Evolutionary conservation across 37 sponge, comb jelly and placozoan species (phyloP), one percentile per base, ranked within the genome.

Genomic region (Tethya wilhelma): DNA sequence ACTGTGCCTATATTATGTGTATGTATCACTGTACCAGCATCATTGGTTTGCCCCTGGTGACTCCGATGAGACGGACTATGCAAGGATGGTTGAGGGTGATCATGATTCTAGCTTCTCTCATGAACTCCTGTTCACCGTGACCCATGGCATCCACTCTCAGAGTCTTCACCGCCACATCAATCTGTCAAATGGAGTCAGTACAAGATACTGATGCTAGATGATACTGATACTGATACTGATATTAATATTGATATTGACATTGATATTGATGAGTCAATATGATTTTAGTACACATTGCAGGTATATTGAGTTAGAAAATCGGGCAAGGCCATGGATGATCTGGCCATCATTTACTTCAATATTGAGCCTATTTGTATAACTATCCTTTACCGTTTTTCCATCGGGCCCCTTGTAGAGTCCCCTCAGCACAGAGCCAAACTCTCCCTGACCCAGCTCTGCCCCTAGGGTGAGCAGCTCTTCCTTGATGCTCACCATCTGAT

Each of bases 71-170:
- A 59, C 81, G 81, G 29, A 98, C 96, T 42, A 98, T 98, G 84
- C 93, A 92, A 20, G 86, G 87, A 69, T 98, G 99, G 67, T 89
- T 64, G 44, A 98, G 86, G 53, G 77, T 77, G 26, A 79, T 60
- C 96, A 98, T 96, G 14, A 96, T 91, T 5, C 68, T 67, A 30
- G 96, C 99, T 80, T 98, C 99, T 44, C 93, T 69, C 79, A 96
- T 69, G 64, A 98, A 96, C 67, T 96, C 99, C 85, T 87, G 85
- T 64, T 95, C 84, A 20, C 89, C 91, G 44, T 85, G 89, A 8
- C 79, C 87, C 79, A 91, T 87, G 25, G 88, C 83, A 81, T 96
- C 93, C 59, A 87, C 69, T 14, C 90, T 58, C 49, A 96, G 78
- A 38, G 93, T 96, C 68, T 96, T 96, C 38, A 96, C 91, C 32